Percentiles rank a stretch among this genome's conserved stretches.
These are phyloP conservation scores for Heterochromis multidens DNA, from an alignment of 2,113 vertebrate genomes.

Conservation along the genomic window DNA sequence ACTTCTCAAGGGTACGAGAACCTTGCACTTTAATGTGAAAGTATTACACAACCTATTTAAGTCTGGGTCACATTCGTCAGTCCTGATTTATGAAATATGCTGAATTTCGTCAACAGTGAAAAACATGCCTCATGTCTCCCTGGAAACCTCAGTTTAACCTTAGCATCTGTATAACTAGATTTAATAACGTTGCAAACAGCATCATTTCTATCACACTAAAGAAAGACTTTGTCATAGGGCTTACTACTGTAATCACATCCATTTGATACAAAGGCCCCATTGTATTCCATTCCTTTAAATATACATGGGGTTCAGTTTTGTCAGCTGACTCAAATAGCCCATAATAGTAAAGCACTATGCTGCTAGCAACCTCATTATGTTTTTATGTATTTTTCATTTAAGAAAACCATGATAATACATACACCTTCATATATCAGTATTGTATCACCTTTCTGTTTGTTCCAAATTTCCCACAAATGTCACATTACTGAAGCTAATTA, in stretches of 20 bases:
- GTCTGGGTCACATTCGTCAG: neutral
- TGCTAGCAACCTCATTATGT: neutral
- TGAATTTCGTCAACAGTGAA: neutral
- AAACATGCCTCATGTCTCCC: neutral
- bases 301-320: neutral
- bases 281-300: neutral
- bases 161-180: neutral
- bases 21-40: neutral
- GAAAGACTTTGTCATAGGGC: neutral
- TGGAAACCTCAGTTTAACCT: neutral
- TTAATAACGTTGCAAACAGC: neutral
- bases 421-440: neutral
- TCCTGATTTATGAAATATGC: neutral
- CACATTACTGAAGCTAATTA: neutral
- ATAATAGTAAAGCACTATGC: neutral
- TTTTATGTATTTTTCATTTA: neutral
- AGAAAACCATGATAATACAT: neutral
- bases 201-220: neutral
- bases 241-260: neutral
- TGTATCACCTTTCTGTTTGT: neutral
- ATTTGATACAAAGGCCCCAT: neutral
- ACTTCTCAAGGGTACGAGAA: slow-evolving; percentile 71
- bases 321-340: neutral
- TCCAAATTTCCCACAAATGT: neutral
- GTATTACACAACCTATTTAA: neutral